Evolutionary conservation across 2,888 invertebrate species (phyloP).

Genomic region (Campoplex nolae): DNA sequence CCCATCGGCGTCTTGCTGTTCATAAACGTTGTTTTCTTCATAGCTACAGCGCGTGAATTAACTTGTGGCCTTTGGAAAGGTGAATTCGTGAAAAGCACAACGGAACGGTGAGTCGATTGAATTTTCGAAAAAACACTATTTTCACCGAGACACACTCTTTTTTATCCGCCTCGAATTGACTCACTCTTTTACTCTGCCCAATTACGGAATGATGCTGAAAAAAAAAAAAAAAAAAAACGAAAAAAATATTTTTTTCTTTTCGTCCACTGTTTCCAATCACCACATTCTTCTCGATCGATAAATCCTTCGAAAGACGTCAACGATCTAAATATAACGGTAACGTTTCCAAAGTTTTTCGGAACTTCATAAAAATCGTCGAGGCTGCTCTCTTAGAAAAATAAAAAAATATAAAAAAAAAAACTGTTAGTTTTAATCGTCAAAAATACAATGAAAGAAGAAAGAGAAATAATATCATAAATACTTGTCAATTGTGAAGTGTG

Average conservation of each 20-base stretch:
- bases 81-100: conserved; percentile 94
- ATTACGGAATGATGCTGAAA: background rate
- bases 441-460: background rate
- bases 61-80: conserved; percentile 95
- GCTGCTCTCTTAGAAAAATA: background rate
- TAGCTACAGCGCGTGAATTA: conserved; percentile 92
- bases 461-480: background rate
- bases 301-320: conserved; percentile 12
- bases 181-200: background rate
- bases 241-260: background rate
- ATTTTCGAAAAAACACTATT: background rate
- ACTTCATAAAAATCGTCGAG: background rate
- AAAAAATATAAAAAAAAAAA: background rate
- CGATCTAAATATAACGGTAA: background rate
- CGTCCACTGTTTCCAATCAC: background rate
- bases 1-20: conserved; percentile 92
- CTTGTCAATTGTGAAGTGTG: background rate
- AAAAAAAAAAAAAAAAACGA: background rate
- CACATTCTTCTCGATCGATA: background rate
- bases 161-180: background rate
- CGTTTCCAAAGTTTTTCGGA: background rate
- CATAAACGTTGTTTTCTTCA: conserved; percentile 92
- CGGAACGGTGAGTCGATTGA: conserved; percentile 87
- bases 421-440: background rate
- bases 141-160: background rate